Conservation (phyloP, 2,888 invertebrate species). For the Ophraella communa region DNA sequence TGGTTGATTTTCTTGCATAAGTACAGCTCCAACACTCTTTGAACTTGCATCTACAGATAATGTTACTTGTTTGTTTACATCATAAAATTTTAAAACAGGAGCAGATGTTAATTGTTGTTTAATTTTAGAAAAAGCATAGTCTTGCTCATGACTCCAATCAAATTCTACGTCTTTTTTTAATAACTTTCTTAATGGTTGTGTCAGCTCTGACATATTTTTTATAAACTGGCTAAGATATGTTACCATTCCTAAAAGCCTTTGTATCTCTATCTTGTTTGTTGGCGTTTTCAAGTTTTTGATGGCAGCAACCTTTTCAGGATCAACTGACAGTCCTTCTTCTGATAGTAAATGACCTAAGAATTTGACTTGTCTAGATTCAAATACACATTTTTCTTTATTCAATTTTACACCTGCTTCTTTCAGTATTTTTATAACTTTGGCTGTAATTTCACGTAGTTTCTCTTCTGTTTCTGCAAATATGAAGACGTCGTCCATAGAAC, state of each 20-base stretch:
- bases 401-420: background rate
- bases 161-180: background rate
- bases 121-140: background rate
- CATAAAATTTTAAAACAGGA: too few relatives aligned
- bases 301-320: too few relatives aligned
- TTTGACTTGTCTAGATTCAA: background rate
- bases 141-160: background rate
- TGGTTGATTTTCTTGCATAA: background rate
- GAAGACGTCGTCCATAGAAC: too few relatives aligned
- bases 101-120: too few relatives aligned
- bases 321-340: background rate
- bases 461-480: background rate
- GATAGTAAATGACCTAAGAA: background rate
- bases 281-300: background rate
- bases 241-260: background rate
- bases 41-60: too few relatives aligned
- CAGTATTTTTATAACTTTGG: background rate
- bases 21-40: too few relatives aligned
- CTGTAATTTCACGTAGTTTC: background rate
- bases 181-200: background rate
- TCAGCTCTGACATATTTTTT: background rate
- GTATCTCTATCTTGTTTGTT: background rate
- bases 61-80: too few relatives aligned
- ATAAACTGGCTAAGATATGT: background rate
- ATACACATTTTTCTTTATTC: background rate